Conservation (phyloP, 2,888 invertebrate species). For the Sesia apiformis region DNA sequence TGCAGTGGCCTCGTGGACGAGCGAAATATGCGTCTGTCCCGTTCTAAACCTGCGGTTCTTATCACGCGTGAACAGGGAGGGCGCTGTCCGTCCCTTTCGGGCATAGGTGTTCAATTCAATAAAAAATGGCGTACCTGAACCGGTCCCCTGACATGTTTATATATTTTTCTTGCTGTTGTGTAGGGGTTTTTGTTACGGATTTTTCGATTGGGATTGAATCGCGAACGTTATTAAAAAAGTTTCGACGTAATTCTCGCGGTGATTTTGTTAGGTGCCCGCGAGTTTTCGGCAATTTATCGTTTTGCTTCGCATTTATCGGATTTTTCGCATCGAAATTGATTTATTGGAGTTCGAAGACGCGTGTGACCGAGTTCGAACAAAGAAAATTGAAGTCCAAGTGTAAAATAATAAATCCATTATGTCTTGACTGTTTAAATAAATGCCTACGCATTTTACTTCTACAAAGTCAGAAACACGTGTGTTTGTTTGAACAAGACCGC, state of each 20-base stretch:
- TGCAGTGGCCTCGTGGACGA: constrained; percentile 41
- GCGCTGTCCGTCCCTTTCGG: constrained; percentile 48
- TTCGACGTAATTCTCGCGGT: constrained; percentile 53
- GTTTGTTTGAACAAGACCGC: no score
- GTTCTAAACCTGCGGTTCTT: constrained; percentile 27
- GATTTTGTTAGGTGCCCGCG: constrained; percentile 44
- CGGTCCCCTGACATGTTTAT: constrained; percentile 68
- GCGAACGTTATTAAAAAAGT: constrained; percentile 70
- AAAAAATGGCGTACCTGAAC: constrained; percentile 72
- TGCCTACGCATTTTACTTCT: no score
- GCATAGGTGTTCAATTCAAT: constrained; percentile 67
- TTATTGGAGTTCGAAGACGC: constrained; percentile 17
- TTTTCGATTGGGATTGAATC: constrained; percentile 67
- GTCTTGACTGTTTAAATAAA: no score
- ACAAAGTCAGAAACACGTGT: no score
- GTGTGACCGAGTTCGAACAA: no score
- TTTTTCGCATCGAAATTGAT: constrained; percentile 25
- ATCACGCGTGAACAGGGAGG: constrained; percentile 42
- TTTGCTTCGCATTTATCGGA: constrained; percentile 22
- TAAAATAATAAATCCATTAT: no score
- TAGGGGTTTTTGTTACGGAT: constrained; percentile 58
- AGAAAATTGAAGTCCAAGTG: no score
- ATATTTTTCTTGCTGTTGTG: constrained; percentile 67
- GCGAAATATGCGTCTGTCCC: constrained; percentile 27
- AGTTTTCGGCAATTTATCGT: constrained; percentile 34